Evolutionary conservation across 2,113 vertebrate species (phyloP).

Genomic region (Felis chaus): DNA sequence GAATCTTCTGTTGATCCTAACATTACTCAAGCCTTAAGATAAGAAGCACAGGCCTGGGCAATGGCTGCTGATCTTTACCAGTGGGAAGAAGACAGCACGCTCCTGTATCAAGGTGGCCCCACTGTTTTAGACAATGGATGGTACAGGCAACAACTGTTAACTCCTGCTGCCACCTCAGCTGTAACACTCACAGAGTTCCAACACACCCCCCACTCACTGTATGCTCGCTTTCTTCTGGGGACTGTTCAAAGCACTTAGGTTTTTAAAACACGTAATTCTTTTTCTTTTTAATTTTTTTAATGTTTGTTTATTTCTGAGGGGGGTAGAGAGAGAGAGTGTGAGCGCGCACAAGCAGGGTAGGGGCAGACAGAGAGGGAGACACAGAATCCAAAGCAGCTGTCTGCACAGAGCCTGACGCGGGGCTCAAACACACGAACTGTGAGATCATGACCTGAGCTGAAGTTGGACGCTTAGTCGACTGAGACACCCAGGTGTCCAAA

Average conservation of each 20-base stretch:
- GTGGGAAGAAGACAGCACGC: not conserved
- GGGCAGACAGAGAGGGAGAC: not conserved
- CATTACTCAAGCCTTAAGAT: not conserved
- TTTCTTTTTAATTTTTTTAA: not conserved
- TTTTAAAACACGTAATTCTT: not conserved
- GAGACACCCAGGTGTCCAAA: not conserved
- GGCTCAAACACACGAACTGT: too few relatives aligned
- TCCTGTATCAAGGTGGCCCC: not conserved
- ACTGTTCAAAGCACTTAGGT: not conserved
- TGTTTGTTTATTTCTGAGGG: too few relatives aligned
- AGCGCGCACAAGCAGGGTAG: not conserved
- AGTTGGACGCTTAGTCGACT: not conserved
- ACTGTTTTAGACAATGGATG: not conserved
- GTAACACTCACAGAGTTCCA: not conserved
- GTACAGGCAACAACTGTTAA: not conserved
- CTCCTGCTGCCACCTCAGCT: not conserved
- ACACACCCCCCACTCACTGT: rapidly evolving
- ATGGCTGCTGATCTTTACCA: not conserved
- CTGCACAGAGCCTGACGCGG: not conserved
- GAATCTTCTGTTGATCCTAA: not conserved
- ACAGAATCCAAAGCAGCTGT: not conserved
- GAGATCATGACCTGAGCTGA: not conserved
- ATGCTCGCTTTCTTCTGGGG: not conserved
- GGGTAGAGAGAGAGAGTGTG: not conserved
- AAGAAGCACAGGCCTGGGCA: not conserved